Percentiles rank a stretch among this genome's conserved stretches.
Evolutionary conservation across 23 tunicate species (phyloP).

Genomic region (Phallusia fumigata): DNA sequence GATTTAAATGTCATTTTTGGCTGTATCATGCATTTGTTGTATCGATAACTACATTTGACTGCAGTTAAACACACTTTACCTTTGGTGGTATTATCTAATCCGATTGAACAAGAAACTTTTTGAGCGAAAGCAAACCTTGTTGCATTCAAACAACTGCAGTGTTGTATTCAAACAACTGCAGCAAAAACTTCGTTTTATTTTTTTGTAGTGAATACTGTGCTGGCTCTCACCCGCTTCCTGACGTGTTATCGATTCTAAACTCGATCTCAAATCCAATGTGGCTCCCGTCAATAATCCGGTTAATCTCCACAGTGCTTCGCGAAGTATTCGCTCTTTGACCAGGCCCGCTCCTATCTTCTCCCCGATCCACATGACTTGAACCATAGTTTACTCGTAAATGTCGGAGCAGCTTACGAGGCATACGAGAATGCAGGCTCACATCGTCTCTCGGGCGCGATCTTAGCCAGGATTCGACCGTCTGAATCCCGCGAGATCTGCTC

Average conservation of each 20-base stretch:
- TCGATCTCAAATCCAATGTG: slow-evolving; percentile 89
- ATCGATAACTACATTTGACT: no score
- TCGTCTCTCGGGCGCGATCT: background rate
- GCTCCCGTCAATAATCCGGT: slow-evolving; percentile 32
- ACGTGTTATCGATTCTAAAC: slow-evolving; percentile 52
- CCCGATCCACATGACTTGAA: background rate
- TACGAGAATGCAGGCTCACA: slow-evolving; percentile 38
- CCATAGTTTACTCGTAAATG: slow-evolving; percentile 16
- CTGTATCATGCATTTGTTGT: no score
- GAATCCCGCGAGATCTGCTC: background rate
- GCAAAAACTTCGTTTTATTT: no score
- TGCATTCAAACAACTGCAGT: no score
- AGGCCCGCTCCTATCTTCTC: background rate
- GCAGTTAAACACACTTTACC: no score
- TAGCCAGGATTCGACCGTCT: background rate
- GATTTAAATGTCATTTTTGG: no score
- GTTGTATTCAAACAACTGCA: no score
- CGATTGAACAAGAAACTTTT: no score
- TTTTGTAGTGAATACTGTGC: no score
- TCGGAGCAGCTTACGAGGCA: slow-evolving; percentile 51
- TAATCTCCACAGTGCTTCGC: slow-evolving; percentile 21
- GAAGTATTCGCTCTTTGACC: background rate
- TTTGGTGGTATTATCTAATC: no score
- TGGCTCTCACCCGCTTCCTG: slow-evolving; percentile 81
- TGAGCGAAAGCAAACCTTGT: no score